Evolutionary conservation across 2,797 vertebrate genomes (phyloP).

Genomic region (Manis crassicaudata): DNA sequence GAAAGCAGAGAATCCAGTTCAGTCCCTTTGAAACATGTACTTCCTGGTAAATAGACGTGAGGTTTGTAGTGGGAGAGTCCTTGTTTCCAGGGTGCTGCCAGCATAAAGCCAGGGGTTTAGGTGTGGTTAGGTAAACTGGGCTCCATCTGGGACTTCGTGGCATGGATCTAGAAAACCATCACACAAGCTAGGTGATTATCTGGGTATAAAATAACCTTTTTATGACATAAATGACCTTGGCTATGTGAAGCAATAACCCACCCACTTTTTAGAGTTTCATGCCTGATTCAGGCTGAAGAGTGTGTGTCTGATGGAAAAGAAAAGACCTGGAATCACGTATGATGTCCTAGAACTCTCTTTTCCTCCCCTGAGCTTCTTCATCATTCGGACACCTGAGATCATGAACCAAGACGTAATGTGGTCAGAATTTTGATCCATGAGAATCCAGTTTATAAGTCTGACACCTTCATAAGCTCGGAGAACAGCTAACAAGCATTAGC

Average conservation of each 20-base stretch:
- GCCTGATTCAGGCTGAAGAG: neutral
- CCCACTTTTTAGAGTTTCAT: neutral
- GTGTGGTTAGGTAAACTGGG: neutral
- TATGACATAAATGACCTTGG: neutral
- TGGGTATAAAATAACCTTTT: neutral
- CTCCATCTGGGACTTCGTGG: too few relatives aligned
- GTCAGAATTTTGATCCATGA: neutral
- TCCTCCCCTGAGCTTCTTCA: neutral
- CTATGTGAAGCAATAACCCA: neutral
- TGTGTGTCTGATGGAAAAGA: neutral
- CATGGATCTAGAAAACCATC: neutral
- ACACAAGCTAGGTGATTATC: neutral
- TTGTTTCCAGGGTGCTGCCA: neutral
- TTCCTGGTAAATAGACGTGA: neutral
- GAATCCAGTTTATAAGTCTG: neutral
- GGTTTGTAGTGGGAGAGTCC: neutral
- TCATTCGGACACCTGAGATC: neutral
- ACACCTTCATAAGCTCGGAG: neutral
- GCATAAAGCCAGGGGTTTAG: neutral
- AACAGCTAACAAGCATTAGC: neutral
- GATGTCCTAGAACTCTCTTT: neutral
- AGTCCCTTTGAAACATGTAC: neutral
- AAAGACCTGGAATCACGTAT: accelerated
- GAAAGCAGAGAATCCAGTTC: neutral
- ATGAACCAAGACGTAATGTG: neutral